These are phyloP conservation scores for Arvicanthis niloticus DNA, from an alignment of 2,113 vertebrate genomes.

Conservation along the genomic window DNA sequence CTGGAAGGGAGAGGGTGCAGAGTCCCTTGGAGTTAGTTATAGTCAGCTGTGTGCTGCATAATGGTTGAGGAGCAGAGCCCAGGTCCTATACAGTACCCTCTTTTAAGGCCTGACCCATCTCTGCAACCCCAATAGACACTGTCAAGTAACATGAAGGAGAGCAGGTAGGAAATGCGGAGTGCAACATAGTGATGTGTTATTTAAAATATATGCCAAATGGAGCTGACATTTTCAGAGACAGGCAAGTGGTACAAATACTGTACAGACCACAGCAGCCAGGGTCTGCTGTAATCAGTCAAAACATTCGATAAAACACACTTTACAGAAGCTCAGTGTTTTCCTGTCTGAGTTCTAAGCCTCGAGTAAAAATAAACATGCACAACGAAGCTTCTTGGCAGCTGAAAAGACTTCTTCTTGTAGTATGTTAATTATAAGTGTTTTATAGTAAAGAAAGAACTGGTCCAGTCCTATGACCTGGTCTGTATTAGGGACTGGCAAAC, in stretches of 20 bases:
- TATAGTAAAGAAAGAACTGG: conserved; percentile 67
- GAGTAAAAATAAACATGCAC: background rate
- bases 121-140: background rate
- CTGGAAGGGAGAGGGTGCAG: background rate
- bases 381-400: background rate
- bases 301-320: background rate
- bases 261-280: background rate
- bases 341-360: background rate
- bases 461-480: background rate
- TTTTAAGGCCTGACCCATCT: background rate
- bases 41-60: background rate
- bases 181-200: background rate
- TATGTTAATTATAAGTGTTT: conserved; percentile 66
- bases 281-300: background rate
- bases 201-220: background rate
- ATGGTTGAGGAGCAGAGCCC: background rate
- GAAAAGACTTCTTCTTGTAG: conserved; percentile 49
- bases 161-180: background rate
- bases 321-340: background rate
- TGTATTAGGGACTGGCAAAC: background rate
- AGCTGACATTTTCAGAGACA: background rate
- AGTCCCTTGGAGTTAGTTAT: background rate
- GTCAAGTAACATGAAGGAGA: background rate
- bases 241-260: background rate
- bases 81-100: background rate